These are phyloP conservation scores for Mesocricetus auratus DNA, from an alignment of 2,113 vertebrate genomes.

Conservation along the genomic window DNA sequence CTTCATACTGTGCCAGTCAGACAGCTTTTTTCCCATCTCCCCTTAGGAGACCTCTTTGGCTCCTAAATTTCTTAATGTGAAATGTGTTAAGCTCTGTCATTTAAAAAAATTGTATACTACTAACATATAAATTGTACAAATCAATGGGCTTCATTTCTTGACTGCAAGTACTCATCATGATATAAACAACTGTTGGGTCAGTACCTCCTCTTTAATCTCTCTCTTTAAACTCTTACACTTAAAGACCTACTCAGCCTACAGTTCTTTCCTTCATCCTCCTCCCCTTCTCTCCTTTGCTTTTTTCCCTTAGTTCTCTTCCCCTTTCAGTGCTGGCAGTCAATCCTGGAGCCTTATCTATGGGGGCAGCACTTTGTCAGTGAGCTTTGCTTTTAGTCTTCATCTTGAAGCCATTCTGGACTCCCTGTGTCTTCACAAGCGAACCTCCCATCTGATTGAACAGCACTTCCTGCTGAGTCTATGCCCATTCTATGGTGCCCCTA, in stretches of 20 bases:
- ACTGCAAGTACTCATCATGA: not conserved
- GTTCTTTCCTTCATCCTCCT: not conserved
- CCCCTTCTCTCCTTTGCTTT: not conserved
- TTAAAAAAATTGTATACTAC: not conserved
- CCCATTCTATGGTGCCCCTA: not conserved
- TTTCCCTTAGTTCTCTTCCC: not conserved
- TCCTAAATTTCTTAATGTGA: not conserved
- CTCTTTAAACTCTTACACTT: not conserved
- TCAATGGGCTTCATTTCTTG: not conserved
- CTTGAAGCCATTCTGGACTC: not conserved
- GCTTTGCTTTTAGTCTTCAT: not conserved
- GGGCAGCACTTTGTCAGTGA: not conserved
- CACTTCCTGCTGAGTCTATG: not conserved
- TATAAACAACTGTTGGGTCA: not conserved
- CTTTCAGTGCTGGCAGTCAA: not conserved
- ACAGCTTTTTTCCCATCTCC: not conserved
- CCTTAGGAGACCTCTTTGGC: not conserved
- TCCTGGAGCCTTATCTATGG: too few relatives aligned
- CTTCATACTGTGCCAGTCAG: fast-evolving
- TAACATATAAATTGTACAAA: not conserved
- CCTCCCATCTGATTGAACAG: too few relatives aligned
- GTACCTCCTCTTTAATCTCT: not conserved
- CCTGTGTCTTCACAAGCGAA: not conserved
- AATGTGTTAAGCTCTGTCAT: not conserved
- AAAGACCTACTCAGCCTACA: not conserved